Evolutionary conservation across 2,113 vertebrate species (phyloP).

Genomic region (Gopherus evgoodei): DNA sequence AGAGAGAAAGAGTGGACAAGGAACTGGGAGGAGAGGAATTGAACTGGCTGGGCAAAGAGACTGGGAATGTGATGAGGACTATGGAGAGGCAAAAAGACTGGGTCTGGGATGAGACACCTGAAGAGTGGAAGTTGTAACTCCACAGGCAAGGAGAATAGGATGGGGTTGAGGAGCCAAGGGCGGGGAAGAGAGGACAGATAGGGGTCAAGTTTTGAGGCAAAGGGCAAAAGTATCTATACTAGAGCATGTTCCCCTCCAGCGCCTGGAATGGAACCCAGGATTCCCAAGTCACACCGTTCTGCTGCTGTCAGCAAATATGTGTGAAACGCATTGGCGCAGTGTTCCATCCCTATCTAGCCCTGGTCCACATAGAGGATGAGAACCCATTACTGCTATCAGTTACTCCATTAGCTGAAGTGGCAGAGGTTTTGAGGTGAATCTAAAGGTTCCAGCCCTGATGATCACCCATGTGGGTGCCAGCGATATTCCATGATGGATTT

Average conservation of each 20-base stretch:
- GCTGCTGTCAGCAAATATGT: constrained; percentile 30
- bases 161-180: not conserved
- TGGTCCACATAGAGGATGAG: not conserved
- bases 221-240: not conserved
- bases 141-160: not conserved
- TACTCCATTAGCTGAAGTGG: not conserved
- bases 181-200: not conserved
- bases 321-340: not conserved
- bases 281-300: constrained; percentile 6
- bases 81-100: constrained; percentile 2
- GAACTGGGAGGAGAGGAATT: not conserved
- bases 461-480: not conserved
- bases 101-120: not conserved
- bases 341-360: not conserved
- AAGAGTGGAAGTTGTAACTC: not conserved
- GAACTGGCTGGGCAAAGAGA: not conserved
- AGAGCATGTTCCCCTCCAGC: not conserved
- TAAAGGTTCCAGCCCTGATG: not conserved
- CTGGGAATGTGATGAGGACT: not conserved
- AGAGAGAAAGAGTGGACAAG: not conserved
- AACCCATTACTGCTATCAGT: not conserved
- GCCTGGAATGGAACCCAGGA: not conserved
- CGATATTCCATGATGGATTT: not conserved
- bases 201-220: not conserved
- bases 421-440: not conserved